Base-by-base conservation (phyloP, 1,140 invertebrate species). In the Bombus haemorrhoidalis region DNA sequence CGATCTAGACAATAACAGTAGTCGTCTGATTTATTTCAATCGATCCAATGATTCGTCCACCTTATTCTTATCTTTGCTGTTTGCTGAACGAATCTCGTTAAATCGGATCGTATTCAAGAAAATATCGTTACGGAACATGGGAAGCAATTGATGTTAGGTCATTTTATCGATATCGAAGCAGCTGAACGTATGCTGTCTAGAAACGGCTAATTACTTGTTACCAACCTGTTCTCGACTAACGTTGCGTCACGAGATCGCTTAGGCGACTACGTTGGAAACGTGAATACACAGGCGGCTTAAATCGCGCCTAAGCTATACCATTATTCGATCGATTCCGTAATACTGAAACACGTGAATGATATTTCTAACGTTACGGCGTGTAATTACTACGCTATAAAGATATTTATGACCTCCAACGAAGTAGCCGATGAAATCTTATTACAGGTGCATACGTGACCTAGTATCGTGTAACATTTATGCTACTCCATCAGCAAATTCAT, bases 341-440 rank as follows among this genome's bases (percentile, higher is more conserved):
- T 76, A 57, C 9, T 25, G 32, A 76, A 57, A 39, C 47, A 57
- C 34, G 47, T 59, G 74, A 76, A 76, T 76, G 74, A 59, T 76
- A 76, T 76, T 75, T 37, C 47, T 28, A 37, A 59, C 22, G 32
- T n/a, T 57, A 57, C 12, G 34, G 22, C 2, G 43, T 74, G 59
- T 76, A 76, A 76, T 76, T 76, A 76, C 25, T 15, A 28, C n/a
- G 18, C 32, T 53, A 18, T 37, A 12, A 6, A 57, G 43, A 53
- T 76, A 59, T 76, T 57, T 59, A 76, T 37, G 47, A 37, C 22
- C 37, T 59, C 8, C 32, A 18, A 9, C 43, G 41, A 43, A 15
- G n/a, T 13, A 37, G 25, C 4, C 47, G 74, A 59, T 57, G 25
- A 59, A 76, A 76, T 37, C 47, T 28, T 59, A 59, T 53, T 64